Base-by-base conservation (phyloP, 2,113 vertebrate species). In the Coptodon rendalli region DNA sequence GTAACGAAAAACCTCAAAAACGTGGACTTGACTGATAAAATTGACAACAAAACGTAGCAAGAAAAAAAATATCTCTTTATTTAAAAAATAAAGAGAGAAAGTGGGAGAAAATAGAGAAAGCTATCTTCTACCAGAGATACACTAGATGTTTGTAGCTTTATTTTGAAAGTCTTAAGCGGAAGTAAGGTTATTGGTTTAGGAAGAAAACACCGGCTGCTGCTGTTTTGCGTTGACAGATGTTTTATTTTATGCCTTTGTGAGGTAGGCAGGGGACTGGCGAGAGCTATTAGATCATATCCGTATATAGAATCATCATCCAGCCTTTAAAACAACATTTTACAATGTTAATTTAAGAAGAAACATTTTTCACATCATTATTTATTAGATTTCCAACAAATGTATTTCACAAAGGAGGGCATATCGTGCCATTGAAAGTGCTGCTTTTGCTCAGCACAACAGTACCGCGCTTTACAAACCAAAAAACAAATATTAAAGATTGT, bases 151-250 rank as follows among this genome's bases (percentile, higher is more conserved):
- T 13, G 19, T 48, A 6, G 6, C 2, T 71, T 85, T 90, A 91
- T 87, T 91, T 86, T 93, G 89, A 86, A 91, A 87, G 17, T 9
- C 7, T 1, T 1, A 6, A 3, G n/a, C 50, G 76, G 90, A 88
- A 76, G 29, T 56, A 0, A 1, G 2, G 5, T 17, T 9, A 24
- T 12, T 57, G 2, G 19, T 22, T 9, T 12, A 31, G 11, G 1
- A 5, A 24, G 22, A 29, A 81, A 78, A 48, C 31, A 48, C 82
- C 50, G 84, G 9, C n/a, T 82, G 76, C 50, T 57, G 54, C 63
- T 54, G 43, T 48, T 45, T 48, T 45, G 29, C 7, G 7, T 16
- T 22, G 27, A 19, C 6, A 80, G 16, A n/a, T 22, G 5, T 48
- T 57, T 63, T 31, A 31, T 78, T 84, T 45, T 52, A 4, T 29